These are phyloP conservation scores for Cremastinae sp. DNA, from an alignment of 2,888 invertebrate species.

Conservation along the genomic window DNA sequence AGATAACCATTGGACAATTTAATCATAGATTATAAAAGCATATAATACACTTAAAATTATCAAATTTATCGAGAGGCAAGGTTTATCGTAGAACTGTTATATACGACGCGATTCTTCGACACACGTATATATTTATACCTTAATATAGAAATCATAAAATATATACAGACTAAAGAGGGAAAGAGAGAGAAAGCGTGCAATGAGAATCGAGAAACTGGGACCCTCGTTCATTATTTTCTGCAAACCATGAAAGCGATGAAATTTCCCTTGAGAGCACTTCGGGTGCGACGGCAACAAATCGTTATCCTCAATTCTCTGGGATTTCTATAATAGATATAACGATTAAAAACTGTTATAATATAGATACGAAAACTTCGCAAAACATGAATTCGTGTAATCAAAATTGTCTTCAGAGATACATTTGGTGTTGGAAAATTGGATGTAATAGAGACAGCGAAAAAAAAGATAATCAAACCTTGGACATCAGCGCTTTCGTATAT, in stretches of 20 bases:
- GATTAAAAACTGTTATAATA: conserved; percentile 37
- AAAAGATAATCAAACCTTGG: background rate
- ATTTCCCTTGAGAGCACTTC: conserved; percentile 55
- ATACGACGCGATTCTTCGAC: conserved; percentile 31
- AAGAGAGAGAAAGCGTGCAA: background rate
- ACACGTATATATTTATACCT: conserved; percentile 35
- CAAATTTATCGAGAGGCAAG: conserved; percentile 49
- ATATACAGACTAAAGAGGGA: background rate
- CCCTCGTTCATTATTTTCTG: conserved; percentile 56
- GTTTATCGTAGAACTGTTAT: conserved; percentile 43
- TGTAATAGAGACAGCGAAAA: background rate
- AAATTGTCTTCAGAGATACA: conserved; percentile 31
- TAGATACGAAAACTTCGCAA: conserved; percentile 21
- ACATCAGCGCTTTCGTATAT: background rate
- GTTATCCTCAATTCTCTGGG: conserved; percentile 46
- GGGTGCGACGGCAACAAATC: conserved; percentile 43
- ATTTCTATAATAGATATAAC: conserved; percentile 28
- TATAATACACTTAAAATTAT: conserved; percentile 51
- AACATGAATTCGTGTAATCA: conserved; percentile 14
- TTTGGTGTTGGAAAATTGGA: conserved; percentile 6
- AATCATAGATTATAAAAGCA: conserved; percentile 48
- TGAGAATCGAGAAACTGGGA: conserved; percentile 43
- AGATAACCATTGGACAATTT: conserved; percentile 76
- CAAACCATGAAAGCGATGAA: conserved; percentile 38
- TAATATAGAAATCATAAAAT: conserved; percentile 22